Conservation (phyloP, 2,113 vertebrate genomes). For the Myrmecobius fasciatus region DNA sequence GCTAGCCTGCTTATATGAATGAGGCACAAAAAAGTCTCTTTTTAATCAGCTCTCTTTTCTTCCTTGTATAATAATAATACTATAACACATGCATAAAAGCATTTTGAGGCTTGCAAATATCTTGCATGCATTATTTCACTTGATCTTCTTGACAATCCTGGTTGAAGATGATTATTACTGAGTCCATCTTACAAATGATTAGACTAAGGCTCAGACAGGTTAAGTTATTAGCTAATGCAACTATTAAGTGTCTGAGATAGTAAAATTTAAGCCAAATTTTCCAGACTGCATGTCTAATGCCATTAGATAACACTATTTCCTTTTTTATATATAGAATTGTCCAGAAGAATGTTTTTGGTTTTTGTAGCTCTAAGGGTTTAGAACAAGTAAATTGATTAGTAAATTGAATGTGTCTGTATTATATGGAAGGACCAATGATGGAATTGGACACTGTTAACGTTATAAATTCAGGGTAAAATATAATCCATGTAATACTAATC, state of each 20-base stretch:
- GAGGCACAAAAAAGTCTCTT: neutral
- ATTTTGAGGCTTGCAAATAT: neutral
- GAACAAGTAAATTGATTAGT: neutral
- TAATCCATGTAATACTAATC: neutral
- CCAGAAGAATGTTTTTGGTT: conserved; percentile 1
- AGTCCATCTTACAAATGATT: neutral
- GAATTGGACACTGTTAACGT: neutral
- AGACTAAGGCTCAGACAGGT: neutral
- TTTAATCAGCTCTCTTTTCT: neutral
- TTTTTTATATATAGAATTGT: neutral
- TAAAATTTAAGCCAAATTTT: neutral
- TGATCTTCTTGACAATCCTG: neutral
- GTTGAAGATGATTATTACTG: neutral
- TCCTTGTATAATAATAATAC: neutral
- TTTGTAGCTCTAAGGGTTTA: conserved; percentile 2
- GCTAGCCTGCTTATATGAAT: neutral
- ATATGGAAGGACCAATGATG: neutral
- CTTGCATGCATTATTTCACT: neutral
- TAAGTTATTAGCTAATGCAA: neutral
- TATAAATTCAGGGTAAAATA: neutral
- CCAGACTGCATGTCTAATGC: neutral
- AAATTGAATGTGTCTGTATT: neutral
- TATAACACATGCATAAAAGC: neutral
- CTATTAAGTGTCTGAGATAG: neutral
- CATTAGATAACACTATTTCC: neutral